phyloP scores from a whole-genome alignment of 2,113 vertebrate genomes.

The Poeciliopsis occidentalis region DNA sequence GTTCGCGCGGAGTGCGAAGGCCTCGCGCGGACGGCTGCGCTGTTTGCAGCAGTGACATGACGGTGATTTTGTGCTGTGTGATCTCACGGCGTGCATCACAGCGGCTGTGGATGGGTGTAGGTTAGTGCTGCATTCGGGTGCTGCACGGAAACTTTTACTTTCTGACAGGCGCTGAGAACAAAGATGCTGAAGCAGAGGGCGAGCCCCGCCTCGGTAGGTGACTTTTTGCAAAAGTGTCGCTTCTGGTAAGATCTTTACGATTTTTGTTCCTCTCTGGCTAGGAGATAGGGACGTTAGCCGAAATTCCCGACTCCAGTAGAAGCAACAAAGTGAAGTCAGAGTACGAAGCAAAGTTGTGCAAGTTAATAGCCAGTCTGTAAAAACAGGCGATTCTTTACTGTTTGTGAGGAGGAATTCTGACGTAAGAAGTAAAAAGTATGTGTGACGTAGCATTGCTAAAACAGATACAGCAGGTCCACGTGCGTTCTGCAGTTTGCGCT shows the following conservation, averaged over 20 bases:
- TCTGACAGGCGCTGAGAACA: neutral
- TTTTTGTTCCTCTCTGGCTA: neutral
- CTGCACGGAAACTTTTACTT: constrained; percentile 51
- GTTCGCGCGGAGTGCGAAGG: neutral
- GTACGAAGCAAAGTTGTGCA: constrained; percentile 53
- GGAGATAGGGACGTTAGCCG: neutral
- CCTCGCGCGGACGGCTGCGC: neutral
- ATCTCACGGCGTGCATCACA: constrained; percentile 62
- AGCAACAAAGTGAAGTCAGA: constrained; percentile 31
- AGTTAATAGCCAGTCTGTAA: neutral
- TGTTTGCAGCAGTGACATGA: constrained; percentile 51
- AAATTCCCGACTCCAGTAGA: neutral
- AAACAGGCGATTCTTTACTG: neutral
- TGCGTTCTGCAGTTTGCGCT: too few relatives aligned
- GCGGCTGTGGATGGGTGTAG: constrained; percentile 34
- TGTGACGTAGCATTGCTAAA: neutral
- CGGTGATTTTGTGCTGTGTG: constrained; percentile 78
- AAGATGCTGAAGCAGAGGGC: neutral
- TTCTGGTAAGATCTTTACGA: neutral
- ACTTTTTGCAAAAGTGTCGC: neutral
- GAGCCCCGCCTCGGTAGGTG: neutral
- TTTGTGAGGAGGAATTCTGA: neutral
- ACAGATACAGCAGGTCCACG: neutral
- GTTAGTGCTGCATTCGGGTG: constrained; percentile 64
- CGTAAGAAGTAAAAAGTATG: neutral